Evolutionary conservation across 2,113 vertebrate species (phyloP), one percentile per base, ranked within the genome.

Genomic region (Lutjanus erythropterus): DNA sequence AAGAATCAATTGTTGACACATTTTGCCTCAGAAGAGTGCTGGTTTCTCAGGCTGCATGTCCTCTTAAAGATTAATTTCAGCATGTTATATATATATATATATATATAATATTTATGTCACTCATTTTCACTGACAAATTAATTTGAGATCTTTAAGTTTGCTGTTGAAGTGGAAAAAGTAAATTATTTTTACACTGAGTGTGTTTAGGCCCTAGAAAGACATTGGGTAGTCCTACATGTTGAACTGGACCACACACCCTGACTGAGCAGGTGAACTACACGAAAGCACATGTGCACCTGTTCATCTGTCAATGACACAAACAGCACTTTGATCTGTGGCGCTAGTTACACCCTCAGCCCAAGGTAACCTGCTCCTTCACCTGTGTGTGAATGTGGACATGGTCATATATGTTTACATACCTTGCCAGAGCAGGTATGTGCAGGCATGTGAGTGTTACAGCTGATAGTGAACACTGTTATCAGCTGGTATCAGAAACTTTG

Each of bases 251-350:
- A 56, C 62, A 68, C 16, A 35, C 23, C 31, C n/a, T 33, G 41
- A 71, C 19, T 25, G 19, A 35, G 18, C 77, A 77, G 77, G 73
- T 71, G 65, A 52, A 58, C 5, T 9, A 71, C 61, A 78, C 85
- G 67, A 89, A 81, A 81, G 80, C 50, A 61, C 25, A 41, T 65
- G 71, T 64, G 23, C 81, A 88, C 74, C 84, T 89, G 86, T 10
- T 59, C 9, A 4, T 49, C 75, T 60, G 59, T 75, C 78, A 53
- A 53, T 23, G 37, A 42, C 12, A 55, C 53, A 42, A 47, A 59
- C 1, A 69, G n/a, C 25, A 33, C 83, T 83, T 88, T 86, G 72
- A 83, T 85, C 29, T 49, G 42, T 47, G 53, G 29, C 53, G 68
- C 37, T 46, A 11, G 25, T 11, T 31, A 16, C 62, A 47, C 72